Evolutionary conservation across 2,888 invertebrate genomes (phyloP), one percentile per base, ranked within the genome.

Genomic region (Erebia ligea): DNA sequence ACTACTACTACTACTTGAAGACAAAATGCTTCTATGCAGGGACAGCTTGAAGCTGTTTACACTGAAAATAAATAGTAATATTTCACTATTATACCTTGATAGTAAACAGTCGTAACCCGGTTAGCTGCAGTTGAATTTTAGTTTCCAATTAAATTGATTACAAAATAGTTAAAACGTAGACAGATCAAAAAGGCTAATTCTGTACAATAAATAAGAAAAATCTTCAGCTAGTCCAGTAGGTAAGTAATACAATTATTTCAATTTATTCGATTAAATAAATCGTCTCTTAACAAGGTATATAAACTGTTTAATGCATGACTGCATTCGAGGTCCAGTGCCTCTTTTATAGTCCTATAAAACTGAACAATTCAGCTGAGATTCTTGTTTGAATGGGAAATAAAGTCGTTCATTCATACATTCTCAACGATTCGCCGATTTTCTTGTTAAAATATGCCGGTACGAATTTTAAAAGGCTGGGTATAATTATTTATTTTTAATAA

Each of bases 311-410:
- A 59, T 69, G 72, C 72, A 69, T 69, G 67, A 67, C 69, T 67
- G 64, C 72, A 69, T 52, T 69, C 52, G 57, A 67, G 63, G 69
- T 72, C 67, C 59, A 72, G 65, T 67, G 69, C 67, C 45, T 34
- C 52, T 72, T 69, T 72, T 72, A 72, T 48, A 13, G 63, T 45
- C 58, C 67, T 48, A 67, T 69, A 72, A 72, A 72, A 59, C 56
- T 67, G 59, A 72, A 67, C 63, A 73, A 70, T 73, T 68, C 68
- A 59, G 52, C 66, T 66, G 57, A 66, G 57, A 25, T 66, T 58
- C 52, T 62, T 68, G 61, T 66, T 66, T 66, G 66, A 66, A 66
- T 56, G 34, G 56, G 56, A 64, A 64, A 64, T 52, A 52, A 64
- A 34, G 25, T 50, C 52, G 50, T n/a, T 64, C 50, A 64, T 34